A percentile compares a stretch with the other conserved stretches of the same genome.
Evolutionary conservation across 1,140 invertebrate species (phyloP).

Genomic region (Andricus grossulariae): DNA sequence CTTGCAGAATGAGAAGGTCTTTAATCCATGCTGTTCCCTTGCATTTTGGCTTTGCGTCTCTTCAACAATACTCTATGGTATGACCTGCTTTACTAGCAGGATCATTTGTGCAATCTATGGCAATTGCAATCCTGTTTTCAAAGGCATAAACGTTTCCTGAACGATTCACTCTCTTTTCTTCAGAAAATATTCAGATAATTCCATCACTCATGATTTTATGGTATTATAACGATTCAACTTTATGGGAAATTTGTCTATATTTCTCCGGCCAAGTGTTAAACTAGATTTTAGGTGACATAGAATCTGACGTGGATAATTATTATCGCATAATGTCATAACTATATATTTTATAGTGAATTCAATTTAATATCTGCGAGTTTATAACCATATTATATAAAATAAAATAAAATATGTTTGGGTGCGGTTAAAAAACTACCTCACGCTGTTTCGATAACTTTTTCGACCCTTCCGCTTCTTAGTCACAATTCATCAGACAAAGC

Average conservation of each 20-base stretch:
- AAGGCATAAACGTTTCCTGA: background rate
- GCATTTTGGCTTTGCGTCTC: background rate
- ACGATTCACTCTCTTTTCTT: background rate
- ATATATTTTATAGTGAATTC: too few species aligned
- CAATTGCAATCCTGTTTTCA: slow-evolving; percentile 35
- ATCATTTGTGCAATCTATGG: slow-evolving; percentile 22
- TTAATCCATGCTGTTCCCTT: background rate
- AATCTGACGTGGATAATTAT: too few species aligned
- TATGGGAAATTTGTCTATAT: background rate
- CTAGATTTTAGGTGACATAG: too few species aligned
- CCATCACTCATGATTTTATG: background rate
- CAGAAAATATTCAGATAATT: background rate
- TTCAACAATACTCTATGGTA: background rate
- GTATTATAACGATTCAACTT: background rate
- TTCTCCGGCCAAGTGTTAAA: too few species aligned
- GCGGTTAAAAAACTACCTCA: too few species aligned
- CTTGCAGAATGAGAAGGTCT: background rate
- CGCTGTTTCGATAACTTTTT: too few species aligned
- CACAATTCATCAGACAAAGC: too few species aligned
- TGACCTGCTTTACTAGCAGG: slow-evolving; percentile 10
- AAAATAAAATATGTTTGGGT: too few species aligned
- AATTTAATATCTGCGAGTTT: too few species aligned
- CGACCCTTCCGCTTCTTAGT: too few species aligned
- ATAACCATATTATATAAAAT: too few species aligned
- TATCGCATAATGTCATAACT: too few species aligned